Conservation (phyloP, 1,140 invertebrate species). For the Apolygus lucorum region DNA sequence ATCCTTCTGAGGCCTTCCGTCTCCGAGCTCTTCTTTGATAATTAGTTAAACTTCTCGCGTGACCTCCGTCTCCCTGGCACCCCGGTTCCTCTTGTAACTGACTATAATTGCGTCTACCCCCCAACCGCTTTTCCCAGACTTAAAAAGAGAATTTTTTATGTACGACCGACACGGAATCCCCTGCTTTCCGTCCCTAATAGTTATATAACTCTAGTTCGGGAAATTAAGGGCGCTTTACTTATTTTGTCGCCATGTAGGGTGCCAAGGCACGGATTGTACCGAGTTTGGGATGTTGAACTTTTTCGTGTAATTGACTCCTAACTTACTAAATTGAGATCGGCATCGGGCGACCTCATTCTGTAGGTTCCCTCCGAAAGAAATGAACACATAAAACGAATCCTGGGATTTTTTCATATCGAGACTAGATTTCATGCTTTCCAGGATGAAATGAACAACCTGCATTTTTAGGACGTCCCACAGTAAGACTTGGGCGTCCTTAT, state of each 20-base stretch:
- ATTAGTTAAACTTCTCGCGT: neutral
- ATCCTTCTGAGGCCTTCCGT: neutral
- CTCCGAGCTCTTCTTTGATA: neutral
- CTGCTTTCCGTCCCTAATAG: neutral
- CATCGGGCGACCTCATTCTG: neutral
- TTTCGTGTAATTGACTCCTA: neutral
- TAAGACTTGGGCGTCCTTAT: no score
- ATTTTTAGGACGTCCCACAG: no score
- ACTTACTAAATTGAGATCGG: neutral
- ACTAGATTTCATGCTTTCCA: no score
- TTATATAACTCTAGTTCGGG: neutral
- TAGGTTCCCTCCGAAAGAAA: no score
- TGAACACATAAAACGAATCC: no score
- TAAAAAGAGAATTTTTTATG: neutral
- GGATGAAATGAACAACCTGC: no score
- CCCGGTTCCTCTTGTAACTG: neutral
- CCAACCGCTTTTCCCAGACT: neutral
- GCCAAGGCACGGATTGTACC: neutral
- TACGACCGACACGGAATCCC: neutral
- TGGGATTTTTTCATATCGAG: no score
- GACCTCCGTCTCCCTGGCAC: neutral
- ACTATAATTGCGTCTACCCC: neutral
- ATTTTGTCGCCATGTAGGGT: neutral
- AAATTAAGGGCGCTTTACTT: neutral
- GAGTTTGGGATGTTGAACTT: neutral